Evolutionary conservation across 2,888 invertebrate genomes (phyloP).

Genomic region (Drosophila atripex): DNA sequence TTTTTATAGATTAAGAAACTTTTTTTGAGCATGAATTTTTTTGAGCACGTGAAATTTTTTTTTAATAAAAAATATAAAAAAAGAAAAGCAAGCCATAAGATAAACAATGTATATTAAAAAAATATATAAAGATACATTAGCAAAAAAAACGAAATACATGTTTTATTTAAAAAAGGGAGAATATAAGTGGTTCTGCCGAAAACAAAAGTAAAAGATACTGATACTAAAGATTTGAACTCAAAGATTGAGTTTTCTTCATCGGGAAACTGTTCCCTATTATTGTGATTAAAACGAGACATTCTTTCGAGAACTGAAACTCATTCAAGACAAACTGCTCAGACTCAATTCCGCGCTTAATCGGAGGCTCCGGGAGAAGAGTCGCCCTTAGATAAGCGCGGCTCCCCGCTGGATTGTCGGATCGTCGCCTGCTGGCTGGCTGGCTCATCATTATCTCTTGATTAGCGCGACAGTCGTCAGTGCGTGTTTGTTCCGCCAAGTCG

Average conservation of each 20-base stretch:
- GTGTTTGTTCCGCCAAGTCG: conserved; percentile 27
- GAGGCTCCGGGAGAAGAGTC: conserved; percentile 30
- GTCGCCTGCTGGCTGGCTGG: conserved; percentile 22
- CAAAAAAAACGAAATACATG: neutral
- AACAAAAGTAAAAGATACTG: no score
- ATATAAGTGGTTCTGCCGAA: no score
- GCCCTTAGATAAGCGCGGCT: conserved; percentile 39
- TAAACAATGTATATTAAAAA: conserved; percentile 9
- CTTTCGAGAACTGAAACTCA: conserved; percentile 19
- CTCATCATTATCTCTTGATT: conserved; percentile 76
- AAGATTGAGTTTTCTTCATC: neutral
- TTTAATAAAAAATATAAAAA: conserved; percentile 6
- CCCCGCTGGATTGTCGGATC: conserved; percentile 17
- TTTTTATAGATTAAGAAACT: conserved; percentile 57
- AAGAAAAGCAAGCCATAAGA: conserved; percentile 8
- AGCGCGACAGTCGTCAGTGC: conserved; percentile 62
- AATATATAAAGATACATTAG: conserved; percentile 12
- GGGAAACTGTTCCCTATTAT: neutral
- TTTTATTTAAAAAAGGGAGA: neutral
- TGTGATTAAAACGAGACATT: conserved; percentile 7
- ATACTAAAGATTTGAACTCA: neutral
- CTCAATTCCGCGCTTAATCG: conserved; percentile 56
- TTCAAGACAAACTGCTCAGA: conserved; percentile 22
- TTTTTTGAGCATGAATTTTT: conserved; percentile 61
- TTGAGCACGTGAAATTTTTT: conserved; percentile 58